These are phyloP conservation scores for Muscidifurax raptorellus DNA, from an alignment of 1,140 invertebrate species.

Conservation along the genomic window DNA sequence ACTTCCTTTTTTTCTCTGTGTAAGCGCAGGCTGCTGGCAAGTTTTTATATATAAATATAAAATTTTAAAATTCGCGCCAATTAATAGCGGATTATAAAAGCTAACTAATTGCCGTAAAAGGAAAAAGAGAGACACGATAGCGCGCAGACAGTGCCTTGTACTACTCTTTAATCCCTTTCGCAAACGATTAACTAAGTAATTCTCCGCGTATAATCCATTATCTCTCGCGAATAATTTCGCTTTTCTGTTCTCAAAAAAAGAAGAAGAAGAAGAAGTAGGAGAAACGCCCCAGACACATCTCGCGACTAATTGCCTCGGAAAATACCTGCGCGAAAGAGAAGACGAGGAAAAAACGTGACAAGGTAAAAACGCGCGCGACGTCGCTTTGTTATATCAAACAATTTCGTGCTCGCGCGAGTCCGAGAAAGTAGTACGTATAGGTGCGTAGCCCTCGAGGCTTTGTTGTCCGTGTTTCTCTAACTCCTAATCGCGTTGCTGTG, in stretches of 20 bases:
- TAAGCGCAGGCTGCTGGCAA: too few species aligned
- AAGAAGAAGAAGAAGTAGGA: background rate
- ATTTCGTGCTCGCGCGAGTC: background rate
- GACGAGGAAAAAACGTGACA: background rate
- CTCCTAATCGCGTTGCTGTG: too few species aligned
- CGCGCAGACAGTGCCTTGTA: background rate
- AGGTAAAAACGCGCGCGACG: background rate
- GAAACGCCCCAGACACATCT: background rate
- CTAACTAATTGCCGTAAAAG: background rate
- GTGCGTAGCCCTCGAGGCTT: background rate
- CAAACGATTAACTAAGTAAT: constrained; percentile 33
- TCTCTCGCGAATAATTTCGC: constrained; percentile 29
- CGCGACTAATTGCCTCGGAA: constrained; percentile 10
- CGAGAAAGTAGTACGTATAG: background rate
- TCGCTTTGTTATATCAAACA: constrained; percentile 27
- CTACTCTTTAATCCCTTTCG: background rate
- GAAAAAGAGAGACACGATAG: background rate
- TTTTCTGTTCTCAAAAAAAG: background rate
- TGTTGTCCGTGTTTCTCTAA: background rate
- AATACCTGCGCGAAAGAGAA: background rate
- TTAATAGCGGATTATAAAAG: background rate
- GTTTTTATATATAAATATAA: too few species aligned
- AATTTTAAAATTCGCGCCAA: background rate
- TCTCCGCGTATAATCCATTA: constrained; percentile 30
- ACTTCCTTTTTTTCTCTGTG: too few species aligned